phyloP scores from a whole-genome alignment of 2,797 vertebrate species.

The Parauchenoglanis punctatus region DNA sequence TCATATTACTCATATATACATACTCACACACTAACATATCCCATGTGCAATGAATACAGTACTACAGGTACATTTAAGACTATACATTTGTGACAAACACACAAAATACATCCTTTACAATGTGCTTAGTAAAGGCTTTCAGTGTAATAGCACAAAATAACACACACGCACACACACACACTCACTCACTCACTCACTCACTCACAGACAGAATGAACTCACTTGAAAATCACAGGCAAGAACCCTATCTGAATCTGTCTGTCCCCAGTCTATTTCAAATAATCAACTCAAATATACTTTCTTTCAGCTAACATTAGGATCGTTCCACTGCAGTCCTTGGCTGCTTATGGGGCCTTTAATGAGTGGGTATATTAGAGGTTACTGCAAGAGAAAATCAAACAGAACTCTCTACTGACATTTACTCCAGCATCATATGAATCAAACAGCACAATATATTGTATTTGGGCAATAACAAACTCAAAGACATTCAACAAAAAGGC shows the following conservation, averaged over 20 bases:
- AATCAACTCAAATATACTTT: conserved; percentile 54
- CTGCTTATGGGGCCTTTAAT: conserved; percentile 39
- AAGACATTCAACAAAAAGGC: conserved; percentile 51
- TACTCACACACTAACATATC: neutral
- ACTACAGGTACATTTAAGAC: conserved; percentile 1
- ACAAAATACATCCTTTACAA: conserved; percentile 32
- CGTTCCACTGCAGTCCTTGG: conserved; percentile 31
- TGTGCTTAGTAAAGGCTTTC: conserved; percentile 47
- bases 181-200: conserved; percentile 12
- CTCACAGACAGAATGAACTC: conserved; percentile 28
- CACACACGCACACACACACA: conserved; percentile 16
- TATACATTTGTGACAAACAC: conserved; percentile 42
- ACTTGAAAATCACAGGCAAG: conserved; percentile 42
- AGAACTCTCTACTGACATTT: conserved; percentile 38
- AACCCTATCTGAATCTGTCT: conserved; percentile 40
- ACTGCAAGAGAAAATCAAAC: conserved; percentile 33
- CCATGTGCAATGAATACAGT: conserved; percentile 9
- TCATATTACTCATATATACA: neutral
- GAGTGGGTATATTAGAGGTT: conserved; percentile 17
- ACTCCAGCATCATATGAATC: conserved; percentile 57
- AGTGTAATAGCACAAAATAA: conserved; percentile 51
- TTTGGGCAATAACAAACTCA: conserved; percentile 51
- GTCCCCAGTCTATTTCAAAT: conserved; percentile 44
- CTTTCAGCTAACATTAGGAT: conserved; percentile 53
- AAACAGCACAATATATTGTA: conserved; percentile 54